Base-by-base conservation (phyloP, 2,888 invertebrate species). In the Notodonta ziczac region DNA sequence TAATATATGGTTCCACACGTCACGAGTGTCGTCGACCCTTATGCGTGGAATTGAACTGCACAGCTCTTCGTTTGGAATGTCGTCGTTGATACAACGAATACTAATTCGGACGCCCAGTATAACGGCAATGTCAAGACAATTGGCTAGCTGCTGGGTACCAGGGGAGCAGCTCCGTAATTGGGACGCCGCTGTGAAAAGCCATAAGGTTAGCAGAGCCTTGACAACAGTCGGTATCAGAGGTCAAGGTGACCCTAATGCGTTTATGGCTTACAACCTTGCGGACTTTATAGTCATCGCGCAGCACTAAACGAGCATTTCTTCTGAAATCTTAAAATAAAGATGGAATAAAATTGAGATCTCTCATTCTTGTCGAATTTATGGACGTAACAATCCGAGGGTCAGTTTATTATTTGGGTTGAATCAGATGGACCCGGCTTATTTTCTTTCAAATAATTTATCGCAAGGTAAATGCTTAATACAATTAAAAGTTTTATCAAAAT, bases 161-260 rank as follows among this genome's bases (percentile, higher is more conserved):
- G 72, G 70, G 76, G 78, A 78, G 73, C 72, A 71, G 68, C 68
- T 73, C 72, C 69, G 76, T 82, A 81, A 83, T 80, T 76, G 73
- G 76, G 78, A 76, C 64, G 72, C 74, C 73, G 72, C 74, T 73
- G 74, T 78, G 77, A 76, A 80, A 80, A 82, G 73, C 80, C 75
- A 81, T 82, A 83, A 78, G 78, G 69, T 73, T 77, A 72, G 67
- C 66, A 66, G 74, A 73, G 76, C 89, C 90, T 88, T 89, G 89
- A 89, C 86, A 82, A 77, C 75, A 76, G 76, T 68, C 70, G 69
- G 69, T 80, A 79, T 73, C 73, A 63, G 80, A 80, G 90, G 90
- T 89, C 90, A 90, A 89, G 89, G 89, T 78, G 74, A 72, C 75
- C 75, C 76, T 86, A 86, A 87, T 84, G 78, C 83, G 82, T 85